Evolutionary conservation across 2,113 vertebrate genomes (phyloP).

Genomic region (Condylura cristata): DNA sequence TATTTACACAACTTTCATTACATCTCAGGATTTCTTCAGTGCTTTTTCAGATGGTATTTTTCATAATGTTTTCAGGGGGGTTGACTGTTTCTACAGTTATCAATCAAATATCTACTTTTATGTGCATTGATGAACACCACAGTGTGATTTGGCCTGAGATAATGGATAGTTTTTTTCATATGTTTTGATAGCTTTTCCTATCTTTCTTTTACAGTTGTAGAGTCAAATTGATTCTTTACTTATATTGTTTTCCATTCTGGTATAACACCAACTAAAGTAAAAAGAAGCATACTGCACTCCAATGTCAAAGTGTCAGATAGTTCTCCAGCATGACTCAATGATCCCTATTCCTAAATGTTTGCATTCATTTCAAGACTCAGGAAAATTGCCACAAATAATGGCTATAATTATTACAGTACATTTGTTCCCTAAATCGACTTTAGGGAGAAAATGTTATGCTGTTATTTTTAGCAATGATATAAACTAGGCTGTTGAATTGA

Average conservation of each 20-base stretch:
- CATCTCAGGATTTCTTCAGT: slow-evolving; percentile 41
- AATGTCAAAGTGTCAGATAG: slow-evolving; percentile 67
- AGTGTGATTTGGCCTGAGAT: slow-evolving; percentile 24
- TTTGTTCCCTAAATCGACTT: slow-evolving; percentile 71
- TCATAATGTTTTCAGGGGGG: slow-evolving; percentile 8
- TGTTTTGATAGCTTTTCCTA: background rate
- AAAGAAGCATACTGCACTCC: background rate
- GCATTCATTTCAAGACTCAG: slow-evolving; percentile 68
- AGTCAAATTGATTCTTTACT: background rate
- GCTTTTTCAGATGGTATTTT: slow-evolving; percentile 36
- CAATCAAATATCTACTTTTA: slow-evolving; percentile 43
- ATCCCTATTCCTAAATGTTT: slow-evolving; percentile 67
- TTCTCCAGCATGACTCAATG: slow-evolving; percentile 38
- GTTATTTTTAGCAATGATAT: slow-evolving; percentile 72
- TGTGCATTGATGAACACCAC: slow-evolving; percentile 42
- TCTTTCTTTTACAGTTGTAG: background rate
- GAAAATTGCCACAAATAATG: slow-evolving; percentile 75
- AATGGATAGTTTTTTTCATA: background rate
- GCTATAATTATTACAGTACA: slow-evolving; percentile 77
- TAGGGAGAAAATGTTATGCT: slow-evolving; percentile 68
- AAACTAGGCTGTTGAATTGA: slow-evolving; percentile 71
- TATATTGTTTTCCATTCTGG: slow-evolving; percentile 10
- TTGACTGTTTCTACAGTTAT: slow-evolving; percentile 28
- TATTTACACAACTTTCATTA: slow-evolving; percentile 74
- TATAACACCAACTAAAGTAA: slow-evolving; percentile 9